Evolutionary conservation across 2,888 invertebrate genomes (phyloP).

Genomic region (Xestia ashworthii): DNA sequence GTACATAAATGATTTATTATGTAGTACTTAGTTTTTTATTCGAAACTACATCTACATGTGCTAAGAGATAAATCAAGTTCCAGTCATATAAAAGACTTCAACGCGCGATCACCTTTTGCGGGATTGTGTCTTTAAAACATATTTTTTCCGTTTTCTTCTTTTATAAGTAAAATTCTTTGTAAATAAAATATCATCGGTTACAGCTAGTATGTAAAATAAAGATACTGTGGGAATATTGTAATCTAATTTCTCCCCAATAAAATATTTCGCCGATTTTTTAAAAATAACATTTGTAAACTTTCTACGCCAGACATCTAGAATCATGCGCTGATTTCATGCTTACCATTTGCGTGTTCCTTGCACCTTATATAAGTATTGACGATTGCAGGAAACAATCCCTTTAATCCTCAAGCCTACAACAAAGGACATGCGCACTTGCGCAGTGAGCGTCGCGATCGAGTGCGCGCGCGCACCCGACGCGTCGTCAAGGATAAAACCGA

Average conservation of each 20-base stretch:
- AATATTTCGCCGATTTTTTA: not conserved
- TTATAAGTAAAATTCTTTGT: not conserved
- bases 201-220: not conserved
- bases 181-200: conserved; percentile 3
- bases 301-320: not conserved
- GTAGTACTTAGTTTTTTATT: conserved; percentile 12
- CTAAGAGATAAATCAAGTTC: not conserved
- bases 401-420: conserved; percentile 19
- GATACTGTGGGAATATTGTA: not conserved
- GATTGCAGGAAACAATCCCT: conserved; percentile 19
- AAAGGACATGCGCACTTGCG: conserved; percentile 45
- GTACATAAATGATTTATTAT: not conserved
- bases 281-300: not conserved
- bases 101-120: conserved; percentile 57
- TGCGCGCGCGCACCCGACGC: conserved; percentile 33
- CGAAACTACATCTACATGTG: not conserved
- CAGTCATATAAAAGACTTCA: conserved; percentile 68
- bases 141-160: not conserved
- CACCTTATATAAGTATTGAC: not conserved
- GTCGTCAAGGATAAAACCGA: conserved; percentile 60
- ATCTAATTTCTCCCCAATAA: not conserved
- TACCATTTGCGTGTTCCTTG: not conserved
- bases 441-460: conserved; percentile 37
- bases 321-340: not conserved
- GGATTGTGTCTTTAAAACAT: not conserved